Evolutionary conservation across 1,140 invertebrate species (phyloP).

Genomic region (Aphis craccivora): DNA sequence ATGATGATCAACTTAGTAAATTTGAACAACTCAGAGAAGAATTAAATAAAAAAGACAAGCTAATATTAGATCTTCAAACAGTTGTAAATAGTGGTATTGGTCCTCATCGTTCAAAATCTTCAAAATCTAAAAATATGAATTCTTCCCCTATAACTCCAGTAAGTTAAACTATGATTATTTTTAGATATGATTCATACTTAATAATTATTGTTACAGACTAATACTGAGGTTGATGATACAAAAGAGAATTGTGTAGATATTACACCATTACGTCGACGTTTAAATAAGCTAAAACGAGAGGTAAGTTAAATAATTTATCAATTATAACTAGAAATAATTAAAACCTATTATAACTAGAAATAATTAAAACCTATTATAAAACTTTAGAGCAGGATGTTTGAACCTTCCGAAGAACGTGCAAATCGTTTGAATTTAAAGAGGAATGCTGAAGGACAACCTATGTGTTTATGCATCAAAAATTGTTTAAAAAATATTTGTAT

Average conservation of each 20-base stretch:
- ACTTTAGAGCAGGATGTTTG: slow-evolving; percentile 47
- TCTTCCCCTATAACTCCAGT: slow-evolving; percentile 38
- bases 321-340: neutral
- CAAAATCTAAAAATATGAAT: neutral
- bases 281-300: slow-evolving; percentile 48
- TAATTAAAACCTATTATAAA: neutral
- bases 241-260: slow-evolving; percentile 39
- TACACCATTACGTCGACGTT: slow-evolving; percentile 44
- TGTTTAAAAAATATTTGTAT: slow-evolving; percentile 56
- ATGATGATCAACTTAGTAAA: slow-evolving; percentile 47
- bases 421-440: slow-evolving; percentile 42
- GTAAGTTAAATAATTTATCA: neutral
- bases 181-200: neutral
- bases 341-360: neutral
- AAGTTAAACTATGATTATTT: neutral
- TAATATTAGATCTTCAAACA: slow-evolving; percentile 38
- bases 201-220: slow-evolving; percentile 11
- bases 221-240: neutral
- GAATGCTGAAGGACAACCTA: slow-evolving; percentile 39
- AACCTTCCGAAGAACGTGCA: neutral
- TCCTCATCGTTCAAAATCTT: neutral
- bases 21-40: slow-evolving; percentile 44
- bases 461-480: slow-evolving; percentile 50
- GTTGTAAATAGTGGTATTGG: slow-evolving; percentile 4
- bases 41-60: slow-evolving; percentile 41